A percentile compares a stretch with the other conserved stretches of the same genome.
Evolutionary conservation across 1,140 invertebrate genomes (phyloP).

Genomic region (Scaptomyza montana): DNA sequence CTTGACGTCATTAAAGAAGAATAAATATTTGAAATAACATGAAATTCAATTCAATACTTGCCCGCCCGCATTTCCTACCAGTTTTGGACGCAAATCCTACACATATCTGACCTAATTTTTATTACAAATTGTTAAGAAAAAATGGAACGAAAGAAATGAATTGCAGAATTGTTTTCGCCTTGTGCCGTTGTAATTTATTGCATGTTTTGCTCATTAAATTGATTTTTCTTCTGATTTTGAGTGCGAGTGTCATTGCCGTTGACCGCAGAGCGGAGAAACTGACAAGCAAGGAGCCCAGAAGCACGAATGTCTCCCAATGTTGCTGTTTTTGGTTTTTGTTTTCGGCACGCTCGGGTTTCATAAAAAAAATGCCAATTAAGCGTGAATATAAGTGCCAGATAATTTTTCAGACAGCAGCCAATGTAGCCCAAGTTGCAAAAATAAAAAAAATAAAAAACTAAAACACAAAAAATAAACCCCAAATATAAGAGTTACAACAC

Average conservation of each 20-base stretch:
- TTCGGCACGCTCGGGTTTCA: conserved; percentile 77
- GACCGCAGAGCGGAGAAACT: conserved; percentile 21
- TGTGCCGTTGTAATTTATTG: conserved; percentile 73
- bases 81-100: conserved; percentile 9
- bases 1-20: conserved; percentile 53
- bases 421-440: conserved; percentile 80
- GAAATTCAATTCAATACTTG: conserved; percentile 45
- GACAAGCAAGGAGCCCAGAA: conserved; percentile 57
- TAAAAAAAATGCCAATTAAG: conserved; percentile 84
- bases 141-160: conserved; percentile 24
- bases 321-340: conserved; percentile 49
- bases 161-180: conserved; percentile 47
- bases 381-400: conserved; percentile 84
- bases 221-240: conserved; percentile 81
- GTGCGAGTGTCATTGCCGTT: conserved; percentile 80
- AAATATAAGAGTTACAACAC: conserved; percentile 60
- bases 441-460: conserved; percentile 29
- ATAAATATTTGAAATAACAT: conserved; percentile 67
- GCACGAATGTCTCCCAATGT: conserved; percentile 60
- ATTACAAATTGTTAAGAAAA: conserved; percentile 40
- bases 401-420: conserved; percentile 81
- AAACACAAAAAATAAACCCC: conserved; percentile 11
- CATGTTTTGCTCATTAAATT: conserved; percentile 83
- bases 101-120: conserved; percentile 63
- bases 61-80: conserved; percentile 47